Evolutionary conservation across 37 sponge, comb jelly and placozoan species (phyloP), one percentile per base, ranked within the genome.

Genomic region (Spongilla lacustris): DNA sequence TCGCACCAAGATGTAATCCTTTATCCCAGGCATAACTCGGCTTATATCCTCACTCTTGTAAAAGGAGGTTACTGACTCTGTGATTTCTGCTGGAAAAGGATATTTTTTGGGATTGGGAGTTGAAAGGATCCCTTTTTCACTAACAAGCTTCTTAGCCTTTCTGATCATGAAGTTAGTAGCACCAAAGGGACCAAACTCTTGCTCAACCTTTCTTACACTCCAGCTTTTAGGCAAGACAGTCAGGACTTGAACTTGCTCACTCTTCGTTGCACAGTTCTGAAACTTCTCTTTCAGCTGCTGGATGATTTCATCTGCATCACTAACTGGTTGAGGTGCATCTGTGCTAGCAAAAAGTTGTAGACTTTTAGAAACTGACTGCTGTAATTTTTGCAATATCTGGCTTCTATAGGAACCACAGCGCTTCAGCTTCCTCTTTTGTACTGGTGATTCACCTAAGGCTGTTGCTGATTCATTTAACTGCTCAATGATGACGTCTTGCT

Each of bases 21-120:
- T 91, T 67, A 76, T 85, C 0, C 91, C 91, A 4, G 91, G 91
- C 89, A 89, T 89, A 24, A 83, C 46, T 72, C 89, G 14, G 67
- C 89, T 89, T 4, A 31, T 71, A 31, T 89, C 89, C 38, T 83
- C 84, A 77, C 24, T 29, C 35, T 78, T 73, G 68, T 89, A 83
- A 49, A 89, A 81, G 1, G 66, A 22, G 22, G 22, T 66, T 41
- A 88, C 83, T 25, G 75, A 24, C 26, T 81, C 69, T 21, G 36
- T 73, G 3, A 80, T 86, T 10, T 58, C 31, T 74, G 33, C 21
- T 28, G 82, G 81, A 34, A 88, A 73, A 33, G 31, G 2, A 24
- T 22, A 23, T 33, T 71, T 71, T 30, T 76, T 66, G 32, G 88
- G 83, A 68, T 88, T 75, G 22, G 88, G 88, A 71, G 77, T 76